Percentiles rank a stretch among this genome's conserved stretches.
Conservation (phyloP, 2,888 invertebrate species). For the Watsonalla binaria region DNA sequence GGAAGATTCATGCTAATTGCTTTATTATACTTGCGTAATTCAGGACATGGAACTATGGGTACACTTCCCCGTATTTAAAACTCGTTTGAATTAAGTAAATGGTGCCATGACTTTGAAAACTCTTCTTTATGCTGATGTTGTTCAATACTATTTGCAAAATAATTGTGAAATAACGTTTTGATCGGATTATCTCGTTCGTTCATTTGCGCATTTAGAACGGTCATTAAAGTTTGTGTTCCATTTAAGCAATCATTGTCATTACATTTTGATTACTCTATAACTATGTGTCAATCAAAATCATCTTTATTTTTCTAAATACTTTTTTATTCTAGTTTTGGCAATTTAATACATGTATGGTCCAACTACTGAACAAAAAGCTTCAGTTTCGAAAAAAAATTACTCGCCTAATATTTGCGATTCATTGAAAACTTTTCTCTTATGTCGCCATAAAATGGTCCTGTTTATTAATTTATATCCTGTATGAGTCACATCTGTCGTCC, state of each 20-base stretch:
- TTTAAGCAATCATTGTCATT: background rate
- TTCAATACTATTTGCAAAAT: background rate
- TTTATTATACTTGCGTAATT: constrained; percentile 45
- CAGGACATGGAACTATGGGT: constrained; percentile 35
- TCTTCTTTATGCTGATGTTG: background rate
- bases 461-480: constrained; percentile 14
- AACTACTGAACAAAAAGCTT: too few species aligned
- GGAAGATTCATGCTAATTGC: constrained; percentile 56
- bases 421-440: too few species aligned
- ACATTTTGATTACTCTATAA: too few species aligned
- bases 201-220: background rate
- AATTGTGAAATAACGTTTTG: too few species aligned
- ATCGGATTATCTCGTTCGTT: background rate
- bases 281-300: too few species aligned
- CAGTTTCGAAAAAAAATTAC: too few species aligned
- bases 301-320: too few species aligned
- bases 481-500: constrained; percentile 46
- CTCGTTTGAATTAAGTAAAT: background rate
- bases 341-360: too few species aligned
- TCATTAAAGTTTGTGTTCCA: background rate
- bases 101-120: background rate
- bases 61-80: constrained; percentile 25
- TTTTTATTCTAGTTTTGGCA: too few species aligned
- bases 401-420: too few species aligned
- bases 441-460: background rate